Percentiles rank a stretch among this genome's conserved stretches.
phyloP scores from a whole-genome alignment of 2,113 vertebrate species.

The Typhlomys cinereus region DNA sequence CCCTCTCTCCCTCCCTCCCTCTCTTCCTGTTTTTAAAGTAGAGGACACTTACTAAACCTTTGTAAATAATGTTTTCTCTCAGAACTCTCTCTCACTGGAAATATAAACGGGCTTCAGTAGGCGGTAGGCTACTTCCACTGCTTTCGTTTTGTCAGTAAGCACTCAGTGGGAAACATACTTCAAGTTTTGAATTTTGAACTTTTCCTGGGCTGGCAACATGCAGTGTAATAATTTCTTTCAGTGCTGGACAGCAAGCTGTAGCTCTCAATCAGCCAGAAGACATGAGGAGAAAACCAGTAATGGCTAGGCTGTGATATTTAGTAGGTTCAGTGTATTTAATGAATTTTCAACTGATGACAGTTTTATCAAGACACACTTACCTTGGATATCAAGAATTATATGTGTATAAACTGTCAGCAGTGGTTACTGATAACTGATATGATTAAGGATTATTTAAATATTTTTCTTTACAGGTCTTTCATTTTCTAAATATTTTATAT shows the following conservation, averaged over 20 bases:
- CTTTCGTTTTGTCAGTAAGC: background rate
- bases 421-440: background rate
- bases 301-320: background rate
- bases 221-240: background rate
- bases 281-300: background rate
- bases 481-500: slow-evolving; percentile 22
- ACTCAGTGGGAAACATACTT: background rate
- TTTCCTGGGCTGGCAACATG: background rate
- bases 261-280: background rate
- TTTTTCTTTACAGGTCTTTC: background rate
- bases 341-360: background rate
- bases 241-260: no score
- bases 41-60: background rate
- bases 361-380: background rate
- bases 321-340: background rate
- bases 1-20: background rate
- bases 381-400: background rate
- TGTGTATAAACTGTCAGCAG: background rate
- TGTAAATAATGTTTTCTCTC: background rate
- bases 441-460: background rate
- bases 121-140: no score
- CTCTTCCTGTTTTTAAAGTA: background rate
- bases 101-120: background rate
- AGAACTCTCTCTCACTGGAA: background rate
- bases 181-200: background rate